Conservation (phyloP, 2,888 invertebrate genomes). For the Zele albiditarsus region DNA sequence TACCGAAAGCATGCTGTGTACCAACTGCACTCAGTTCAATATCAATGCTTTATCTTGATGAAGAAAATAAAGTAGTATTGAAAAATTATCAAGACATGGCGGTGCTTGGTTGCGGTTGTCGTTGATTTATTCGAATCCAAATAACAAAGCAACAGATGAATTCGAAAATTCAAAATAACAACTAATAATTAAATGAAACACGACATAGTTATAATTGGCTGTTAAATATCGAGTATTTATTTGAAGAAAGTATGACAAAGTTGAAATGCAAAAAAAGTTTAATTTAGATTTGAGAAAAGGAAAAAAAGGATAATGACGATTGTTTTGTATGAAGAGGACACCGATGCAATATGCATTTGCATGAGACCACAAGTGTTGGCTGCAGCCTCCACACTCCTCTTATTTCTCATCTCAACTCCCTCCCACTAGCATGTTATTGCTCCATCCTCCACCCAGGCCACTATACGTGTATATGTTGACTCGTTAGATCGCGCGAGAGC, state of each 20-base stretch:
- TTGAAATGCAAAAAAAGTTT: neutral
- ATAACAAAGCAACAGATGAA: neutral
- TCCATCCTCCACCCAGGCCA: slow-evolving; percentile 24
- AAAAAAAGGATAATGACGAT: neutral
- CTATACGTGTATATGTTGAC: neutral
- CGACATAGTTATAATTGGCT: neutral
- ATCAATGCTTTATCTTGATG: slow-evolving; percentile 97
- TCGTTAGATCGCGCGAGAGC: slow-evolving; percentile 26
- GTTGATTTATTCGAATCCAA: slow-evolving; percentile 76
- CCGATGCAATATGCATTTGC: neutral
- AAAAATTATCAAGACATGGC: slow-evolving; percentile 99
- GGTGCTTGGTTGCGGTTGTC: slow-evolving; percentile 98
- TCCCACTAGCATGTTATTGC: slow-evolving; percentile 20
- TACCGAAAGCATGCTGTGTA: slow-evolving; percentile 97
- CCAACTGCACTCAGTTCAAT: slow-evolving; percentile 95
- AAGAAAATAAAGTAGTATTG: slow-evolving; percentile 94
- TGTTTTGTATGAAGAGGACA: neutral
- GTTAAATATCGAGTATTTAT: neutral
- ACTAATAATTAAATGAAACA: neutral
- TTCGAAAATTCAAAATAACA: neutral
- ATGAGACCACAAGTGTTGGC: neutral
- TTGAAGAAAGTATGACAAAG: neutral
- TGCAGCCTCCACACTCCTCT: neutral
- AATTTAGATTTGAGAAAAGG: neutral
- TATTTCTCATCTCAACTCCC: neutral